Conservation (phyloP, 2,113 vertebrate genomes). For the Gymnarchus niloticus region DNA sequence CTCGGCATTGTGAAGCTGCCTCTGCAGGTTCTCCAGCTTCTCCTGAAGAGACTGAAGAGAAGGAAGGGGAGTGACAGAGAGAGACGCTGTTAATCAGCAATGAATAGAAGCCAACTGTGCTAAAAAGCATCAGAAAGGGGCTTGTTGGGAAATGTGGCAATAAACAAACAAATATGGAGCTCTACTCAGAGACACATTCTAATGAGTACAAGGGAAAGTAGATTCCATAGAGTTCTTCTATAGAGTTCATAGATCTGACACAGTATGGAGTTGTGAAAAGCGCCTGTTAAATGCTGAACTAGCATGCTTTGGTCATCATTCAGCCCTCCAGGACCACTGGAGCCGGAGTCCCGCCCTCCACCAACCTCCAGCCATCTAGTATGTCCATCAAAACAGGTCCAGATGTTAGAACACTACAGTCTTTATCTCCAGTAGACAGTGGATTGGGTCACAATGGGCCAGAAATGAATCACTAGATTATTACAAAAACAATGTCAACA, state of each 20-base stretch:
- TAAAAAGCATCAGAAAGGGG: neutral
- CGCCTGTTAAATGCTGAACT: neutral
- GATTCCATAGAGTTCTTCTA: neutral
- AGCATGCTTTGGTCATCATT: too few relatives aligned
- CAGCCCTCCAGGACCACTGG: too few relatives aligned
- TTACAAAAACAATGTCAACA: constrained; percentile 37
- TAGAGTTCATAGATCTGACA: neutral
- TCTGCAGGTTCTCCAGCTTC: constrained; percentile 67
- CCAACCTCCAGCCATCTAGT: neutral
- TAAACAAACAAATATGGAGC: neutral
- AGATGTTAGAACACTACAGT: constrained; percentile 35
- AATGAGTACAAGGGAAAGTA: neutral
- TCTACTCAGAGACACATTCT: neutral
- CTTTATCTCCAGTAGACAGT: constrained; percentile 33
- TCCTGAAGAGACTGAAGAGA: constrained; percentile 71
- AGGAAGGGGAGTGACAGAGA: neutral
- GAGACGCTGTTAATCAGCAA: neutral
- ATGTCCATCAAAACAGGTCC: constrained; percentile 43
- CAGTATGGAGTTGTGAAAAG: too few relatives aligned
- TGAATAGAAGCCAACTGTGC: neutral
- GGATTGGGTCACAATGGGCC: constrained; percentile 49
- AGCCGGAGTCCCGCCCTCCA: too few relatives aligned
- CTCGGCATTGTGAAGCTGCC: constrained; percentile 59
- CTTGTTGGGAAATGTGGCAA: neutral
- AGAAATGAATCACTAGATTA: constrained; percentile 44